Percentiles rank a stretch among this genome's conserved stretches.
These are phyloP conservation scores for Triops cancriformis DNA, from an alignment of 1,140 invertebrate species.

Conservation along the genomic window DNA sequence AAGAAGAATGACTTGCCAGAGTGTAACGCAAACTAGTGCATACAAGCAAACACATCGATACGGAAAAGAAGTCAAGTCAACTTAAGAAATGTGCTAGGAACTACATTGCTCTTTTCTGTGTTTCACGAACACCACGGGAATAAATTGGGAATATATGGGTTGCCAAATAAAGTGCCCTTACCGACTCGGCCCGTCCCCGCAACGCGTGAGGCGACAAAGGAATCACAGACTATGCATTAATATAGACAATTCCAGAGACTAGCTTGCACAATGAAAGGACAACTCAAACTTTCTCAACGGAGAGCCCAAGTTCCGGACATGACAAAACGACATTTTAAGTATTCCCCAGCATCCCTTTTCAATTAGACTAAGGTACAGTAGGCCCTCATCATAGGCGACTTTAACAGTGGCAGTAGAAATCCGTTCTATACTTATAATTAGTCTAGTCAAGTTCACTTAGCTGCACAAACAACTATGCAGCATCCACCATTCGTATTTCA, in stretches of 20 bases:
- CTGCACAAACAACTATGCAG: too few relatives aligned
- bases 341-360: too few relatives aligned
- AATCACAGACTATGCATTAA: constrained; percentile 14
- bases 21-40: not conserved
- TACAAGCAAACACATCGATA: constrained; percentile 18
- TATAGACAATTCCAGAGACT: not conserved
- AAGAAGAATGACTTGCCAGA: too few relatives aligned
- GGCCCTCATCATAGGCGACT: too few relatives aligned
- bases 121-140: not conserved
- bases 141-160: not conserved
- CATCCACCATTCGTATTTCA: too few relatives aligned
- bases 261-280: not conserved
- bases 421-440: too few relatives aligned
- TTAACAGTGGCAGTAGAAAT: too few relatives aligned
- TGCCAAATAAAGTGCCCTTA: constrained; percentile 9
- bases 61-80: not conserved
- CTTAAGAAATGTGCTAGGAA: too few relatives aligned
- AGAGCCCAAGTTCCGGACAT: not conserved
- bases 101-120: too few relatives aligned
- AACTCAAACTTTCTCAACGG: not conserved
- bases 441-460: too few relatives aligned
- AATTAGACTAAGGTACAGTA: too few relatives aligned
- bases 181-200: constrained; percentile 7
- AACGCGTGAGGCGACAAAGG: constrained; percentile 3
- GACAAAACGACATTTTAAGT: too few relatives aligned